These are phyloP conservation scores for Molorchus minor DNA, from an alignment of 2,888 invertebrate genomes.

Conservation along the genomic window DNA sequence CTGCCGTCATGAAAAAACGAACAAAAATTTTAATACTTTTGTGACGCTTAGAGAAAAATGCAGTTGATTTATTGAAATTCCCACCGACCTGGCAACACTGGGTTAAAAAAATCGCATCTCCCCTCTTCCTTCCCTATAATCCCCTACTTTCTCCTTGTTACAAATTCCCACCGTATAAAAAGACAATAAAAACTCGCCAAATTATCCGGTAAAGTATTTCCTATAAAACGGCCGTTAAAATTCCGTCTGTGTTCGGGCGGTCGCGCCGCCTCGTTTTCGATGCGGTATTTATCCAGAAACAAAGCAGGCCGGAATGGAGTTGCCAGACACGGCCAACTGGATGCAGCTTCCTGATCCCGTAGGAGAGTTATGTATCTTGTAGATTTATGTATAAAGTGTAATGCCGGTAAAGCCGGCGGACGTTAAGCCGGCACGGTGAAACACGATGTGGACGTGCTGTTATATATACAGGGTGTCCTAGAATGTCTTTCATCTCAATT, in stretches of 20 bases:
- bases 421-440: slow-evolving; percentile 51
- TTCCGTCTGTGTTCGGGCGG: slow-evolving; percentile 36
- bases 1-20: no score
- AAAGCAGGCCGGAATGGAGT: slow-evolving; percentile 29
- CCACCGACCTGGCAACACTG: no score
- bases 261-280: background rate
- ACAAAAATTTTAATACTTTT: no score
- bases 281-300: slow-evolving; percentile 19
- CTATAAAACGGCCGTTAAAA: slow-evolving; percentile 40
- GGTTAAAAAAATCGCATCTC: no score
- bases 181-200: slow-evolving; percentile 18
- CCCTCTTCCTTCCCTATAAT: no score
- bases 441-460: slow-evolving; percentile 58
- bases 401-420: slow-evolving; percentile 57
- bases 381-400: slow-evolving; percentile 63
- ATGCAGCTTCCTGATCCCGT: slow-evolving; percentile 57
- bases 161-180: slow-evolving; percentile 16
- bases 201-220: slow-evolving; percentile 13
- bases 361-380: slow-evolving; percentile 62
- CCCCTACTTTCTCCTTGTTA: background rate
- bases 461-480: slow-evolving; percentile 39
- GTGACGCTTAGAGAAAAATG: no score
- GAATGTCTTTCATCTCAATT: no score
- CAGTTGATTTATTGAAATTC: no score
- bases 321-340: slow-evolving; percentile 46